These are phyloP conservation scores for Cotesia congregata DNA, from an alignment of 2,888 invertebrate genomes.

Conservation along the genomic window DNA sequence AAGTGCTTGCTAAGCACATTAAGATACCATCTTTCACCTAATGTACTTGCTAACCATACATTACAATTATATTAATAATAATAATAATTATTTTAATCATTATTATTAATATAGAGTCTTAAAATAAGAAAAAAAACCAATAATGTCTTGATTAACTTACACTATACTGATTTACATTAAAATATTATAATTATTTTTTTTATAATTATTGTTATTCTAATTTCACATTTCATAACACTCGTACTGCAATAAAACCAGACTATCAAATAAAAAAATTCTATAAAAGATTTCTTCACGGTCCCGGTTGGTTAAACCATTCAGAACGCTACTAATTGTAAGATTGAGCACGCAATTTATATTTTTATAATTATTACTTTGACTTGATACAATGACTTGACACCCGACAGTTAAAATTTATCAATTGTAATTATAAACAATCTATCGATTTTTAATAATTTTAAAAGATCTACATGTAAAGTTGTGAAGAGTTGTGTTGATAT, in stretches of 20 bases:
- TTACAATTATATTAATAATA: not conserved
- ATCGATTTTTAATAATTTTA: no score
- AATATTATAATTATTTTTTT: conserved; percentile 20
- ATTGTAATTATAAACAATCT: no score
- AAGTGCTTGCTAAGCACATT: conserved; percentile 64
- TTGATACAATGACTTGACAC: no score
- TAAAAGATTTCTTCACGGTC: conserved; percentile 27
- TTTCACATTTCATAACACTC: conserved; percentile 30
- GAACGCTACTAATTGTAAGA: conserved; percentile 55
- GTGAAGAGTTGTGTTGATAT: no score
- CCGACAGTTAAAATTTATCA: no score
- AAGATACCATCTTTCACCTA: conserved; percentile 49
- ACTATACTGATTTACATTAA: conserved; percentile 57
- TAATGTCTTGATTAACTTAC: conserved; percentile 55
- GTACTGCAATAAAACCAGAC: conserved; percentile 41
- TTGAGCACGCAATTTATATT: conserved; percentile 58
- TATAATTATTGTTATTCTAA: not conserved
- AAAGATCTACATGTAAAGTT: no score
- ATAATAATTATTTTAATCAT: not conserved
- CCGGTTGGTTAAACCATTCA: conserved; percentile 41
- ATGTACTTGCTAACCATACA: conserved; percentile 36
- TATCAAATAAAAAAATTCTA: conserved; percentile 24
- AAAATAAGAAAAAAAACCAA: not conserved
- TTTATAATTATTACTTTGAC: not conserved
- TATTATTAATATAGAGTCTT: not conserved